Base-by-base conservation (phyloP, 35 echinoderm and acorn worm genomes). In the Apostichopus californicus region DNA sequence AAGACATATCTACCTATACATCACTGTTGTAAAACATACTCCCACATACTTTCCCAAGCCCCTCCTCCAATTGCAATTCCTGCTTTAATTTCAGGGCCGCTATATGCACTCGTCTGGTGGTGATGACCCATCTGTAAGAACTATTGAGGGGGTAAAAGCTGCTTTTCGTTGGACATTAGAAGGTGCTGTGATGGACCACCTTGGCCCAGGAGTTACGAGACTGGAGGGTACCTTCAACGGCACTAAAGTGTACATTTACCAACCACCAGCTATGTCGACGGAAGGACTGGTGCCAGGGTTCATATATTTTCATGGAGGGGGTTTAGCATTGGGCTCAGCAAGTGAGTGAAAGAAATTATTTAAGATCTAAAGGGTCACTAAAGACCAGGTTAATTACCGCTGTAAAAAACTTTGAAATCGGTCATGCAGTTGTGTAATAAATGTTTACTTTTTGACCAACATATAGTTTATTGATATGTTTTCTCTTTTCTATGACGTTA, bases 301-400 rank as follows among this genome's bases (percentile, higher is more conserved):
- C 81, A n/a, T 85, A 11, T 58, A 85, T 24, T 58, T 85, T 18
- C 81, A 25, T 13, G 81, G 81, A 85, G 81, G 81, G 12, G 81
- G 81, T 59, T 15, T 85, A 17, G 55, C 57, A 9, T n/a, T 20
- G n/a, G 81, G 81, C n/a, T 58, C n/a, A 11, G 81, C 81, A 85
- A 85, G 81, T 85, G 23, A 85, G 81, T 85, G 5, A 61, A 61
- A 46, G 28, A 46, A 46, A 3, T 46, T 4, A 46, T 46, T 46
- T 46, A 46, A 3, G 34, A 46, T 46, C 34, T 46, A 46, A 46
- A 46, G 34, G 34, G 1, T 3, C 34, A 46, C 34, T 46, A 46
- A 46, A 46, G 34, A 46, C 34, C 34, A 46, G 1, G 34, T 4
- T 46, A 46, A 46, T 46, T 2, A 46, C 34, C 34, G 34, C 34